Base-by-base conservation (phyloP, 2,113 vertebrate genomes). In the Scatophagus argus region DNA sequence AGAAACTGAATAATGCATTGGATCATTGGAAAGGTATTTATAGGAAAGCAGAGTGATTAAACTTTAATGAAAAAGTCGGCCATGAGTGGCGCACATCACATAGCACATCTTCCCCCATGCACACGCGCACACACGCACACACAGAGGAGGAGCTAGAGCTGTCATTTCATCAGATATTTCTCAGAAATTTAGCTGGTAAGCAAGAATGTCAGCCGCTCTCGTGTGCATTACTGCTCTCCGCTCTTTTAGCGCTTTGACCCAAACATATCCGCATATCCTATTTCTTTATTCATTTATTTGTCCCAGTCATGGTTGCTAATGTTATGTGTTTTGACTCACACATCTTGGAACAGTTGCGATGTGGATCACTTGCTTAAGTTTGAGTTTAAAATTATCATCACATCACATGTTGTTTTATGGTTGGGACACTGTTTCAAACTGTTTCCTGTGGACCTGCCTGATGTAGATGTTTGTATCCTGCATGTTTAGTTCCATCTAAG, bases 11-110 rank as follows among this genome's bases (percentile, higher is more conserved):
- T 94, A 93, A 93, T 93, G 72, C 85, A 93, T 92, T 74, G 65
- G 79, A 93, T 93, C 89, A 92, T 93, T 92, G 92, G 86, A 87
- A 90, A 90, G 79, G 91, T 93, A 93, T 93, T 92, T 93, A 93
- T 89, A 92, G 91, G 90, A 89, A 93, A 92, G 87, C 73, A 87
- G 47, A 69, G 52, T 61, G 85, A 82, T 93, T 80, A 92, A 94
- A 93, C 39, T 92, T 93, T 93, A 81, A 93, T 92, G 87, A 65
- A 64, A 76, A 83, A 84, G 84, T 75, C 43, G 68, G 79, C 93
- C 93, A 91, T 94, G 92, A 92, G 89, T 79, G 70, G 69, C 54
- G 32, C 60, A 81, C 66, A 86, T 78, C 78, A 83, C 83, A 79
- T 84, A 75, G 67, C 76, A 62, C 76, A 86, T 71, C 60, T 11